Percentiles rank a stretch among this genome's conserved stretches.
Conservation (phyloP, 2,797 vertebrate species). For the Enteromius unitaeniatus region DNA sequence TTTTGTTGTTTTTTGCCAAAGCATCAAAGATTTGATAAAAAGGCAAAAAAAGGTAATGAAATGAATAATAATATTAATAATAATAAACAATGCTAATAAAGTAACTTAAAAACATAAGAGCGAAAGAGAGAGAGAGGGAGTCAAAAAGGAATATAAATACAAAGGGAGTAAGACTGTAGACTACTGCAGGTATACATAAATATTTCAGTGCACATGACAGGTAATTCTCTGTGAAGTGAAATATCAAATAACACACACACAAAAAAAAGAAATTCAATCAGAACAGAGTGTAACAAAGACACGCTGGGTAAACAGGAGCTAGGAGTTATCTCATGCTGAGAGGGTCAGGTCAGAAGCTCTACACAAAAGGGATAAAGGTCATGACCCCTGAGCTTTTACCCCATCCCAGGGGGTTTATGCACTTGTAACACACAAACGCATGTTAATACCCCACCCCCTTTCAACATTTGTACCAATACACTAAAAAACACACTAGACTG, state of each 20-base stretch:
- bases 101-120: not conserved
- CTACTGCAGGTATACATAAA: conserved; percentile 43
- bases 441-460: not conserved
- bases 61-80: not conserved
- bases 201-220: conserved; percentile 47
- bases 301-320: not conserved
- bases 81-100: not conserved
- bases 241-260: conserved; percentile 35
- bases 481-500: conserved; percentile 19
- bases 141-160: not conserved
- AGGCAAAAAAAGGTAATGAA: not conserved
- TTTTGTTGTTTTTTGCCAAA: not conserved
- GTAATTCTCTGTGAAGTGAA: conserved; percentile 48
- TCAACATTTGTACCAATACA: not conserved
- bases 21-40: not conserved
- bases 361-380: not conserved
- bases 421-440: not conserved
- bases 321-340: not conserved
- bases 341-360: not conserved
- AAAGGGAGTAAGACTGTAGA: not conserved
- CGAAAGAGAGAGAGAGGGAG: not conserved
- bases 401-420: no score
- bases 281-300: not conserved
- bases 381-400: not conserved
- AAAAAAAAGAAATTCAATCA: not conserved